phyloP scores from a whole-genome alignment of 2,797 vertebrate species.

The Malacoraja senta region DNA sequence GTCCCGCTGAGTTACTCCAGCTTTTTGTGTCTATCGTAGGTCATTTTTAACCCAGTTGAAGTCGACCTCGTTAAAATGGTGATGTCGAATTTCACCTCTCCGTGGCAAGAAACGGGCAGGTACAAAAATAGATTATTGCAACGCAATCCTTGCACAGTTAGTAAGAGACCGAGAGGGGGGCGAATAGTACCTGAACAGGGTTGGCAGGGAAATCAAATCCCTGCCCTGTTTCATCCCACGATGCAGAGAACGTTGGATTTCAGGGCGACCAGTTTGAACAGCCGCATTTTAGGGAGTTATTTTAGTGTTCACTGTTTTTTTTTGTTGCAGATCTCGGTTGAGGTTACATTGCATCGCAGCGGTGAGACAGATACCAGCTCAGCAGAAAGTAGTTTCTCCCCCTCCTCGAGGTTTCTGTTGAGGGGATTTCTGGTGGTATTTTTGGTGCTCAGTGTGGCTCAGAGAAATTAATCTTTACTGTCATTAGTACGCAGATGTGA shows the following conservation, averaged over 20 bases:
- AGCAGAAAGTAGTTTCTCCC: conserved; percentile 82
- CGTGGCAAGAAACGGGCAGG: neutral
- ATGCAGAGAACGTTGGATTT: neutral
- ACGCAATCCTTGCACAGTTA: neutral
- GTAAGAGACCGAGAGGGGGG: no score
- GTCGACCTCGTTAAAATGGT: neutral
- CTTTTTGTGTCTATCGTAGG: no score
- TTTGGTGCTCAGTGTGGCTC: conserved; percentile 48
- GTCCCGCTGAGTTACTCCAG: no score
- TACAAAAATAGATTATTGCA: neutral
- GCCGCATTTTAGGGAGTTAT: neutral
- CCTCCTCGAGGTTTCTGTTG: conserved; percentile 71
- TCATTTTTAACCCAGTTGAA: neutral
- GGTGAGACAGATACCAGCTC: conserved; percentile 60
- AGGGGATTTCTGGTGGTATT: conserved; percentile 59
- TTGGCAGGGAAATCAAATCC: neutral
- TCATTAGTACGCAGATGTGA: conserved; percentile 95
- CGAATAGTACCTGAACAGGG: neutral
- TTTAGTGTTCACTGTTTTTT: conserved; percentile 20
- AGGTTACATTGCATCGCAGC: conserved; percentile 49
- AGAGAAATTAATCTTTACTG: conserved; percentile 96
- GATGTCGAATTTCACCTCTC: neutral
- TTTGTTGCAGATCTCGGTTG: conserved; percentile 43
- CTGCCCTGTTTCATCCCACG: neutral
- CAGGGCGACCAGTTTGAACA: neutral